These are phyloP conservation scores for Aphis craccivora DNA, from an alignment of 1,140 invertebrate species.

Conservation along the genomic window DNA sequence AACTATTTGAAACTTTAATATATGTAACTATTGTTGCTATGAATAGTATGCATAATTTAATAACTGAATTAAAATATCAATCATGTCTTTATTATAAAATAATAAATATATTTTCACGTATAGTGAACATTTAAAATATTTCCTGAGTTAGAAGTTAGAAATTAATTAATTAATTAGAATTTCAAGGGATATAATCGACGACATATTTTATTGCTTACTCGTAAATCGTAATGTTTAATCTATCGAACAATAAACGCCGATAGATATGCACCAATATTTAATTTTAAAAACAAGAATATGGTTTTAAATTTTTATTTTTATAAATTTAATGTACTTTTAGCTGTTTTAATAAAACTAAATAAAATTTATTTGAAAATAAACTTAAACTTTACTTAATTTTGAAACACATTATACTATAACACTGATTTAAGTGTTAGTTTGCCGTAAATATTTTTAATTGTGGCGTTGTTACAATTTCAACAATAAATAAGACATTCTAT, in stretches of 20 bases:
- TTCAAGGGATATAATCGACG: background rate
- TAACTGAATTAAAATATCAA: background rate
- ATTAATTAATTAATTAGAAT: no score
- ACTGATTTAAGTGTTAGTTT: no score
- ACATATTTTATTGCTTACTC: background rate
- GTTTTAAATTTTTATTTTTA: background rate
- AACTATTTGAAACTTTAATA: background rate
- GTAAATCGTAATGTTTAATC: no score
- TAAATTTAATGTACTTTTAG: background rate
- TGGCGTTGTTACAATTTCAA: background rate
- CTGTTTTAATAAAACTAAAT: background rate
- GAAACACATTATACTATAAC: no score
- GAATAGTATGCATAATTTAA: background rate
- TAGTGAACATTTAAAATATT: background rate
- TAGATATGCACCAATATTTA: background rate
- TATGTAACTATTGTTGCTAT: background rate
- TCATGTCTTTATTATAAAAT: background rate
- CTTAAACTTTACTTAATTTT: no score
- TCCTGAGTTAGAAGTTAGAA: no score
- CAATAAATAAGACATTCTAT: background rate
- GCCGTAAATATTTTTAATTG: no score
- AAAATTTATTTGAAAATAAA: background rate
- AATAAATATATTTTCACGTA: no score
- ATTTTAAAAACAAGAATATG: background rate
- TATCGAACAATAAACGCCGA: no score